Base-by-base conservation (phyloP, 2,113 vertebrate genomes). In the Accipiter cooperii region DNA sequence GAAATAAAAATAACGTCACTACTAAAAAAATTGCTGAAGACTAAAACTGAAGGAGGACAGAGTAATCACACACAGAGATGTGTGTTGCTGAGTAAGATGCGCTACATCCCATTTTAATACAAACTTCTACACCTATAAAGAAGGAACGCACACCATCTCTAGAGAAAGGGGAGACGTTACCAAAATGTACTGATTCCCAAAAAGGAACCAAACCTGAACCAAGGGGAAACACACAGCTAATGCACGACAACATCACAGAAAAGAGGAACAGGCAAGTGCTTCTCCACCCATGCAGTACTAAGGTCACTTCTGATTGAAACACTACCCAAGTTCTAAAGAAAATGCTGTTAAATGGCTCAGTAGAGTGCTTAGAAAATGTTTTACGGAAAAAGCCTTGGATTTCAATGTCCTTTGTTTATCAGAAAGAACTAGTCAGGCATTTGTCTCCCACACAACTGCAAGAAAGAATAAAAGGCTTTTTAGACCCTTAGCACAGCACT, bases 381-480 rank as follows among this genome's bases (percentile, higher is more conserved):
- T 77, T 47, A 69, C 13, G 26, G 10, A 28, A 19, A 74, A 86
- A 84, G 13, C 10, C 42, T 44, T 25, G 28, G 24, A 73, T 21
- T 44, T 88, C 31, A 57, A 54, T 7, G 31, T 28, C 24, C 17
- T 77, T 83, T 88, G 54, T 52, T 90, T 61, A 86, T 57, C 19
- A 58, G 42, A 70, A 82, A 18, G 29, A 89, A 69, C 29, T 21
- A 92, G 19, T 31, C 54, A 77, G 36, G 58, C 58, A 91, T 93
- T 92, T 73, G 73, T 65, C 58, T 84, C 84, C 84, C 34, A 92
- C 54, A 74, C 29, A 80, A 55, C 58, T 61, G 34, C 65, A 74
- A 61, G 36, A 76, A 85, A 58, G 42, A 87, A 94, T 13, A 68
- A 47, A 89, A 83, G 66, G 19, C 58, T 86, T 92, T 82, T 65